Conservation (phyloP, 2,797 vertebrate species). For the Decapterus maruadsi region DNA sequence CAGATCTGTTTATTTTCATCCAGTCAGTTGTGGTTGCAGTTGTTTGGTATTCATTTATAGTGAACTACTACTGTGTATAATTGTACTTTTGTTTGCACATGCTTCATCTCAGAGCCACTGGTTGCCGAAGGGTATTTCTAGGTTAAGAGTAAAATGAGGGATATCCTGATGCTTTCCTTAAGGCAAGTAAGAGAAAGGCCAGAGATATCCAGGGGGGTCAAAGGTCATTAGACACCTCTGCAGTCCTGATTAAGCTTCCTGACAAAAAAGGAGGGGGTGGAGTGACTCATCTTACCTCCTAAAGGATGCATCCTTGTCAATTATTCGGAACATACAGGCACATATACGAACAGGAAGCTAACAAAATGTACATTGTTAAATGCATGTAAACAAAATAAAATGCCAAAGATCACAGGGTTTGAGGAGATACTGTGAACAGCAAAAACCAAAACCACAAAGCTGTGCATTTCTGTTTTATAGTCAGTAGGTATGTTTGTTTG, state of each 20-base stretch:
- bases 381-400: neutral
- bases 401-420: neutral
- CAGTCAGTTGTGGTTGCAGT: neutral
- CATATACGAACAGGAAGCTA: slow-evolving; percentile 16
- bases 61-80: slow-evolving; percentile 13
- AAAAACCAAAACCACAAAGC: neutral
- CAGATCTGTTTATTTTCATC: neutral
- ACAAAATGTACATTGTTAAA: slow-evolving; percentile 14
- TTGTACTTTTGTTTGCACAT: slow-evolving; percentile 26
- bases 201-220: slow-evolving; percentile 56
- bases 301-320: slow-evolving; percentile 23
- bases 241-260: slow-evolving; percentile 69
- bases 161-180: slow-evolving; percentile 44
- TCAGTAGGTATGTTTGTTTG: neutral
- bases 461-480: neutral
- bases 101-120: slow-evolving; percentile 12
- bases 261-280: slow-evolving; percentile 38
- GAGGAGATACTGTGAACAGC: neutral
- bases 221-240: slow-evolving; percentile 71
- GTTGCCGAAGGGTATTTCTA: slow-evolving; percentile 13
- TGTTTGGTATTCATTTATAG: slow-evolving; percentile 13
- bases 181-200: slow-evolving; percentile 56
- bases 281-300: slow-evolving; percentile 31
- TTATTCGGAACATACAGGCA: slow-evolving; percentile 25
- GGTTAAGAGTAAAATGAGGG: slow-evolving; percentile 56